These are phyloP conservation scores for Aphelocoma californica DNA, from an alignment of 2,797 vertebrate species.

Conservation along the genomic window DNA sequence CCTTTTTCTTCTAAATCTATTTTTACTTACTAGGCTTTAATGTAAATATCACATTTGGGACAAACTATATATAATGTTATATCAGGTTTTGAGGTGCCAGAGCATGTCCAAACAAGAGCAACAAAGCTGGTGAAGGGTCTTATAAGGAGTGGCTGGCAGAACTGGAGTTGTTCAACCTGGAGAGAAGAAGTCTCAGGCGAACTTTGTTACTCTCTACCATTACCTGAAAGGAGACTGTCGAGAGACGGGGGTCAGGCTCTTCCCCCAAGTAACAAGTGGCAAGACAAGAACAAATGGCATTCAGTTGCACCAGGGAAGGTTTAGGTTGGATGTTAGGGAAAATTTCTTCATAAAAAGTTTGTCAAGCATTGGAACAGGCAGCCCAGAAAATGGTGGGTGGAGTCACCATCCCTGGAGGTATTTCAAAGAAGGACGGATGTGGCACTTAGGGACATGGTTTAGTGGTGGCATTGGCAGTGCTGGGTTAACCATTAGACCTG, in stretches of 20 bases:
- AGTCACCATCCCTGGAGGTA: no score
- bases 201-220: background rate
- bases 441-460: background rate
- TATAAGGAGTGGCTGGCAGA: background rate
- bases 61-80: background rate
- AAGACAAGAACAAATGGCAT: background rate
- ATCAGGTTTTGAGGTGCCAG: background rate
- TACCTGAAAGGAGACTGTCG: background rate
- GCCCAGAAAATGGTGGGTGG: background rate
- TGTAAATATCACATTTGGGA: background rate
- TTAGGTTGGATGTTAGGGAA: background rate
- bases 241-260: accelerated
- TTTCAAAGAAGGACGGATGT: background rate
- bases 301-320: background rate
- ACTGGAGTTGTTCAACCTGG: background rate
- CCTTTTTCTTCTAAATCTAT: background rate
- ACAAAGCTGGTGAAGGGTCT: background rate
- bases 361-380: background rate
- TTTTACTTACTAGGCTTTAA: background rate
- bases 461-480: accelerated
- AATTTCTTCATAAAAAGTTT: background rate
- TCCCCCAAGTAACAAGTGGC: background rate
- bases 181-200: background rate
- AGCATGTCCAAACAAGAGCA: background rate
- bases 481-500: background rate